Percentiles rank a stretch among this genome's conserved stretches.
phyloP scores from a whole-genome alignment of 1,140 invertebrate genomes.

The Bombus confusus region DNA sequence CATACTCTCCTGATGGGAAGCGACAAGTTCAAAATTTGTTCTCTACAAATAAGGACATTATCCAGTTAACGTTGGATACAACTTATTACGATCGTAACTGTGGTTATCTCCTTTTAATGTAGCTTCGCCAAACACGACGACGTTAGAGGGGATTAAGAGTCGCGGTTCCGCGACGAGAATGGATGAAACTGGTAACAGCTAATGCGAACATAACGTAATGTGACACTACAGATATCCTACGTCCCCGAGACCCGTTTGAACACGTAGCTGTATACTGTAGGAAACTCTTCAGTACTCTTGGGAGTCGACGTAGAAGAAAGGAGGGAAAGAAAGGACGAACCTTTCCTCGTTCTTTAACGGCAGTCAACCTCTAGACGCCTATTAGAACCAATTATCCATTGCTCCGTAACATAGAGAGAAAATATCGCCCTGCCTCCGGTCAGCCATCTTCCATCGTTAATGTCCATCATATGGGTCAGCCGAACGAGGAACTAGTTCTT shows the following conservation, averaged over 20 bases:
- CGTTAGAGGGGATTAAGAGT: conserved; percentile 45
- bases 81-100: conserved; percentile 29
- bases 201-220: conserved; percentile 60
- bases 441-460: conserved; percentile 30
- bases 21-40: conserved; percentile 18
- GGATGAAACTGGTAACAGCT: conserved; percentile 58
- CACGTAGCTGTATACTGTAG: neutral
- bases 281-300: conserved; percentile 18
- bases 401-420: conserved; percentile 52
- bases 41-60: conserved; percentile 23
- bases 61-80: neutral
- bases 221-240: conserved; percentile 39
- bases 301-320: conserved; percentile 26
- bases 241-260: conserved; percentile 20
- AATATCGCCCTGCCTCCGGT: conserved; percentile 46
- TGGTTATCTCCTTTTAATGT: conserved; percentile 28
- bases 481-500: conserved; percentile 47
- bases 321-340: conserved; percentile 54
- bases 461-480: conserved; percentile 30
- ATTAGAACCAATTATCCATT: conserved; percentile 71
- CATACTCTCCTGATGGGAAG: neutral
- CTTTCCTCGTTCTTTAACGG: conserved; percentile 54
- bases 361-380: conserved; percentile 62
- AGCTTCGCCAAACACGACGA: neutral
- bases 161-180: conserved; percentile 36